A percentile compares a stretch with the other conserved stretches of the same genome.
Evolutionary conservation across 2,888 invertebrate genomes (phyloP).

Genomic region (Malthinus seriepunctatus): DNA sequence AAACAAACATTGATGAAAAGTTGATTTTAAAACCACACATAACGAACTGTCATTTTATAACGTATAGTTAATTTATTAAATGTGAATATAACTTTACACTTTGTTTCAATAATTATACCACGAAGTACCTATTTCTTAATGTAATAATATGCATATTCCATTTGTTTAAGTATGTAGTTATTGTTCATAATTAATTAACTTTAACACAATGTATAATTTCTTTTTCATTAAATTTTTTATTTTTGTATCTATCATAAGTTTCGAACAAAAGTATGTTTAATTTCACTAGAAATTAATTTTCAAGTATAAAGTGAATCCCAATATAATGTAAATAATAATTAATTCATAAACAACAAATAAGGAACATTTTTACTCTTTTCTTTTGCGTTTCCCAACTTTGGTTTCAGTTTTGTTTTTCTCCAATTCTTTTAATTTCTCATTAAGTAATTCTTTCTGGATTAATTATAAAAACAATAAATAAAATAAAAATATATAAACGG

Average conservation of each 20-base stretch:
- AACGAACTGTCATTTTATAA: conserved; percentile 28
- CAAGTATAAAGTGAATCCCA: neutral
- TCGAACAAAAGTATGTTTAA: neutral
- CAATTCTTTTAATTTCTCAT: conserved; percentile 34
- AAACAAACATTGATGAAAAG: conserved; percentile 41
- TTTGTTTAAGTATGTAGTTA: too few species aligned
- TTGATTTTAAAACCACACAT: conserved; percentile 38
- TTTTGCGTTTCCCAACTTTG: conserved; percentile 19
- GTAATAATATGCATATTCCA: too few species aligned
- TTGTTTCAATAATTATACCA: too few species aligned
- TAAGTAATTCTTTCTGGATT: conserved; percentile 40
- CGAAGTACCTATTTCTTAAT: too few species aligned
- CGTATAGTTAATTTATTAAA: too few species aligned
- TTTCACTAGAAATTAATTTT: neutral
- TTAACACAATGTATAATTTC: conserved; percentile 1
- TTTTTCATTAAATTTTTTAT: conserved; percentile 3
- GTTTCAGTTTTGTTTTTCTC: conserved; percentile 29
- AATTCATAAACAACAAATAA: neutral
- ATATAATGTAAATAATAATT: neutral
- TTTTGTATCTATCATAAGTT: conserved; percentile 4
- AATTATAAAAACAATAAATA: too few species aligned
- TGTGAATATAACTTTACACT: too few species aligned
- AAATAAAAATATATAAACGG: too few species aligned
- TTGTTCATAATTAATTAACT: conserved; percentile 5
- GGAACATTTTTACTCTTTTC: conserved; percentile 1